Evolutionary conservation across 2,888 invertebrate species (phyloP).

Genomic region (Linyphia triangularis): DNA sequence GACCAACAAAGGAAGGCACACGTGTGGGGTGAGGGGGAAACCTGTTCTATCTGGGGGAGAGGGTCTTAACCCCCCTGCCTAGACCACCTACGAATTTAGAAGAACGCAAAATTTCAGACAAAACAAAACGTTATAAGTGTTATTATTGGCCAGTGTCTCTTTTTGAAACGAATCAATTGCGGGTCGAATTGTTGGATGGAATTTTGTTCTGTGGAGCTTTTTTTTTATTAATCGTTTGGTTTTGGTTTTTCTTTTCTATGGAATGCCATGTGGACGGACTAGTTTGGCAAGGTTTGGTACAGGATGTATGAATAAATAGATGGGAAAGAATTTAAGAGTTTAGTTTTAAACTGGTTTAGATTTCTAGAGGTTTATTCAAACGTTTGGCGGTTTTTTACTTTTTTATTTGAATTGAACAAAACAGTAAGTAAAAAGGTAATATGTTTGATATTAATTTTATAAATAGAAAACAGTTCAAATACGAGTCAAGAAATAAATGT

Average conservation of each 20-base stretch:
- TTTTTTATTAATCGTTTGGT: not conserved
- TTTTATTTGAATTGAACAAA: not conserved
- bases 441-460: no score
- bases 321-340: not conserved
- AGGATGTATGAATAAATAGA: not conserved
- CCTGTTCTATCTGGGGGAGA: slow-evolving; percentile 28
- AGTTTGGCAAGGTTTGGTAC: not conserved
- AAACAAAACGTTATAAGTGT: not conserved
- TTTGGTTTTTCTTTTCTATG: not conserved
- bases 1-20: not conserved
- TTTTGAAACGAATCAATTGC: not conserved
- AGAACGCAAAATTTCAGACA: slow-evolving; percentile 21
- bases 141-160: slow-evolving; percentile 4
- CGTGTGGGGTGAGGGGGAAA: slow-evolving; percentile 1
- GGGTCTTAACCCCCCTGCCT: not conserved
- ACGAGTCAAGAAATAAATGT: no score
- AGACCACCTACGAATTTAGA: slow-evolving; percentile 52
- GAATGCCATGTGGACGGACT: not conserved
- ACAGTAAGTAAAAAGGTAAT: no score
- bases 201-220: not conserved
- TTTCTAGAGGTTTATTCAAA: not conserved
- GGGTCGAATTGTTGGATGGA: not conserved
- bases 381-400: not conserved
- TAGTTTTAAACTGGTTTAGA: not conserved
- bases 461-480: no score